Evolutionary conservation across 2,113 vertebrate species (phyloP).

Genomic region (Fregetta grallaria): DNA sequence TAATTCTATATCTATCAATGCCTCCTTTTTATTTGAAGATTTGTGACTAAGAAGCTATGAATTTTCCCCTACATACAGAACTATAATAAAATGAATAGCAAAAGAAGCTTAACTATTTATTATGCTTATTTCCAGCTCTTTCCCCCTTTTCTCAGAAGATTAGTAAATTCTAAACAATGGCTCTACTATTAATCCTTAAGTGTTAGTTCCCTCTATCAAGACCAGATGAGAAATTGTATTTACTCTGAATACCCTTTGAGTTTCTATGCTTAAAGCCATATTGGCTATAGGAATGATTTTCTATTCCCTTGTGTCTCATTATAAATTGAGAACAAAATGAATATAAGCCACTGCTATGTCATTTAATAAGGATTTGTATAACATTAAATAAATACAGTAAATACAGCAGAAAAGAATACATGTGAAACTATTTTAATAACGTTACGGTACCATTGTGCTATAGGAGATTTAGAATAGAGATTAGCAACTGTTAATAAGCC

Average conservation of each 20-base stretch:
- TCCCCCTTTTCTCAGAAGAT: too few species aligned
- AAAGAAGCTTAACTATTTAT: too few species aligned
- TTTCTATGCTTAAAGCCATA: background rate
- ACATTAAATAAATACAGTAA: background rate
- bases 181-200: too few species aligned
- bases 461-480: constrained; percentile 10
- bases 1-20: too few species aligned
- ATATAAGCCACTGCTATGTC: background rate
- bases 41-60: too few species aligned
- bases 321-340: background rate
- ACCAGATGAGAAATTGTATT: background rate
- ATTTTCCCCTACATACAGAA: too few species aligned
- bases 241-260: background rate
- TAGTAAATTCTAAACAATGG: too few species aligned
- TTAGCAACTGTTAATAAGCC: constrained; percentile 36
- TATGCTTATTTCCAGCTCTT: too few species aligned
- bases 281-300: background rate
- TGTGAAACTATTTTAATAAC: background rate
- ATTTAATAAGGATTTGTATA: background rate
- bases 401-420: background rate
- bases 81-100: too few species aligned
- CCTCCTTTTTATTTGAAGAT: too few species aligned
- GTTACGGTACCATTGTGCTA: background rate
- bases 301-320: background rate
- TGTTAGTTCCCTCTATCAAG: too few species aligned